Evolutionary conservation across 2,113 vertebrate species (phyloP).

Genomic region (Pelobates fuscus): DNA sequence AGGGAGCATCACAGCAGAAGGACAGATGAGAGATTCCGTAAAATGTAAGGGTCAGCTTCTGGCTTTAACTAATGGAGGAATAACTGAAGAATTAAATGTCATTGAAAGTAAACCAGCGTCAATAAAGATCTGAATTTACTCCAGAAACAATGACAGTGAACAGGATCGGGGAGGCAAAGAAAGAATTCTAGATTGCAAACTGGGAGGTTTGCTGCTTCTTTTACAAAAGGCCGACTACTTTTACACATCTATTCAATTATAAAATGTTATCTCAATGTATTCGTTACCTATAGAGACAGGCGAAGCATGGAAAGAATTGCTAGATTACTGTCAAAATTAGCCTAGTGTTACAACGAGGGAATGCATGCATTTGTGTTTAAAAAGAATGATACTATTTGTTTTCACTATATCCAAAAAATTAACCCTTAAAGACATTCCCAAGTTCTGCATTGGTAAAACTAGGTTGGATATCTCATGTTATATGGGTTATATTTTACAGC

Average conservation of each 20-base stretch:
- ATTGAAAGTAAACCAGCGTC: slow-evolving; percentile 24
- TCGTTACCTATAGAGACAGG: background rate
- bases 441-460: too few relatives aligned
- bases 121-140: slow-evolving; percentile 35
- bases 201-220: background rate
- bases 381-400: too few relatives aligned
- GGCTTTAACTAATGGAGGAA: slow-evolving; percentile 29
- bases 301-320: background rate
- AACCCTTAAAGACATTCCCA: too few relatives aligned
- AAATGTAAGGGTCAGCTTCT: slow-evolving; percentile 18
- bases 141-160: slow-evolving; percentile 15
- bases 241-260: background rate
- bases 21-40: background rate
- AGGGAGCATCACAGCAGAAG: slow-evolving; percentile 2
- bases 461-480: too few relatives aligned
- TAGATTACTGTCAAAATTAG: too few relatives aligned
- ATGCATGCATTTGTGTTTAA: too few relatives aligned
- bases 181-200: slow-evolving; percentile 18
- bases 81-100: slow-evolving; percentile 42
- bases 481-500: too few relatives aligned
- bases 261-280: background rate
- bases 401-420: too few relatives aligned
- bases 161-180: background rate
- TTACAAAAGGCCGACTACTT: background rate
- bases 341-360: too few relatives aligned